A percentile compares a stretch with the other conserved stretches of the same genome.
phyloP scores from a whole-genome alignment of 2,797 vertebrate genomes.

The Cyprinella venusta region DNA sequence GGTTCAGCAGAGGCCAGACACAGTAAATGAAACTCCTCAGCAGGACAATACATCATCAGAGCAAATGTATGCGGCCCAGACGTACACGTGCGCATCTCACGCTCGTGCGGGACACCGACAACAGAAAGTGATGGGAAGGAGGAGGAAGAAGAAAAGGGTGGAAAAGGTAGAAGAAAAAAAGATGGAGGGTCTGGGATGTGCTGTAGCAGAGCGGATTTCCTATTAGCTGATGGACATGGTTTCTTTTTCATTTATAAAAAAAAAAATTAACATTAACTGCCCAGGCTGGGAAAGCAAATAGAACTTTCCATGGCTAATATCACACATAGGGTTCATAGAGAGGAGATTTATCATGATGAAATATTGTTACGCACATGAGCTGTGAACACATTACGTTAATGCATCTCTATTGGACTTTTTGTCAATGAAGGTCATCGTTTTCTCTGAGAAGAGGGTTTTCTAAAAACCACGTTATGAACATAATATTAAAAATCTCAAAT shows the following conservation, averaged over 20 bases:
- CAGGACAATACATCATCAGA: conserved; percentile 99
- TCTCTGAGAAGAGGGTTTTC: neutral
- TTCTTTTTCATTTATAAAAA: conserved; percentile 30
- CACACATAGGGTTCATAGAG: conserved; percentile 73
- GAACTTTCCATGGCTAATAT: conserved; percentile 76
- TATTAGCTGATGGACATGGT: conserved; percentile 80
- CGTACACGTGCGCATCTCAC: conserved; percentile 84
- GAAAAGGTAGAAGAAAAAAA: conserved; percentile 66
- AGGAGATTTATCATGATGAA: conserved; percentile 53
- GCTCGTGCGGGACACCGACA: conserved; percentile 81
- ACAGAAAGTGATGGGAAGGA: conserved; percentile 87
- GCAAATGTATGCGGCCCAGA: conserved; percentile 93
- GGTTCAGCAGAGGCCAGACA: conserved; percentile 98
- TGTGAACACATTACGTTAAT: conserved; percentile 3
- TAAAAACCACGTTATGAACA: neutral
- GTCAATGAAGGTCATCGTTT: conserved; percentile 30
- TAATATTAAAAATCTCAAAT: conserved; percentile 6
- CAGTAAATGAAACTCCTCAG: conserved; percentile 99
- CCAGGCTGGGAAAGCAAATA: conserved; percentile 75
- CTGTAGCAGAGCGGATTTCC: conserved; percentile 89
- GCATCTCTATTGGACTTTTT: conserved; percentile 14
- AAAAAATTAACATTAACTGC: conserved; percentile 76
- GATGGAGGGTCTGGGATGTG: conserved; percentile 82
- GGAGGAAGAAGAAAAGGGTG: conserved; percentile 65
- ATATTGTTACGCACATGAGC: conserved; percentile 12